A percentile compares a stretch with the other conserved stretches of the same genome.
phyloP scores from a whole-genome alignment of 2,797 vertebrate genomes.

The Pangasius larnaudii region DNA sequence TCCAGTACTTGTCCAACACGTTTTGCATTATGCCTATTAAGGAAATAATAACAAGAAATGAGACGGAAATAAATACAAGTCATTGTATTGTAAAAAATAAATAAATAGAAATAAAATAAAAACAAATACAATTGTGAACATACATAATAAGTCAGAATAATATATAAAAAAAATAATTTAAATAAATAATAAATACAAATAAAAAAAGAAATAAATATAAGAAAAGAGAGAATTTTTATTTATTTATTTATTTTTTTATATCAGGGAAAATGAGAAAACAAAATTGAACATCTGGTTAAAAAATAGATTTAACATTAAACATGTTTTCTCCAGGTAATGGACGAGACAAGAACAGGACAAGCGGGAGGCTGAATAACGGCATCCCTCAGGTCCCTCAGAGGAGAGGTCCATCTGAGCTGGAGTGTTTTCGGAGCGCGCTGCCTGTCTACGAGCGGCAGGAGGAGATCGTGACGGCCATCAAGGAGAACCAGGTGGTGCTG shows the following conservation, averaged over 20 bases:
- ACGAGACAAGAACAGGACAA: slow-evolving; percentile 80
- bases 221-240: no score
- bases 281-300: background rate
- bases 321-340: slow-evolving; percentile 69
- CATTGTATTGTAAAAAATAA: no score
- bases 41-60: background rate
- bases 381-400: slow-evolving; percentile 85
- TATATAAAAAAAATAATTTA: no score
- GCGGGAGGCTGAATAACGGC: slow-evolving; percentile 83
- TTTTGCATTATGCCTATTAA: background rate
- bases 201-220: background rate
- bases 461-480: slow-evolving; percentile 87
- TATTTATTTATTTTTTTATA: no score
- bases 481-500: slow-evolving; percentile 86
- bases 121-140: no score
- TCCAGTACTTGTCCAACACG: no score
- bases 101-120: no score
- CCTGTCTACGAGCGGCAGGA: slow-evolving; percentile 85
- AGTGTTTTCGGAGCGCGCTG: slow-evolving; percentile 83
- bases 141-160: no score
- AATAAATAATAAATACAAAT: background rate
- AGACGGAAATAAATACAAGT: background rate
- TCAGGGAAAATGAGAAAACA: no score
- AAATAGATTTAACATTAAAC: background rate
- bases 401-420: slow-evolving; percentile 84